Percentiles rank a stretch among this genome's conserved stretches.
Evolutionary conservation across 1,140 invertebrate genomes (phyloP).

Genomic region (Pogonus chalceus): DNA sequence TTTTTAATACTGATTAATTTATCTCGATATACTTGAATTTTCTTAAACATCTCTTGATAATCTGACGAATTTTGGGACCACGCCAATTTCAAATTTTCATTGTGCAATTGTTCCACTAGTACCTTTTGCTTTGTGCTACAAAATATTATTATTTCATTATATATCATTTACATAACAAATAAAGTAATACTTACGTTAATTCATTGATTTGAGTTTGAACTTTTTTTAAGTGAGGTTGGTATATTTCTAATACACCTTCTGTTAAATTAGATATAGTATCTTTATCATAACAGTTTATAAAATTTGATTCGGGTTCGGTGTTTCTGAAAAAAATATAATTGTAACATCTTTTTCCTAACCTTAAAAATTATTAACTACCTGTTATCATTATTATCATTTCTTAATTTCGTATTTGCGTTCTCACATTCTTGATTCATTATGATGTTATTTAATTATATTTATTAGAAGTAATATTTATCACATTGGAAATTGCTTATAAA

Average conservation of each 20-base stretch:
- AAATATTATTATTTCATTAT: not conserved
- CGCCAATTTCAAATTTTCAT: conserved; percentile 23
- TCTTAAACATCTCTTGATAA: conserved; percentile 18
- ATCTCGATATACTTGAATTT: conserved; percentile 16
- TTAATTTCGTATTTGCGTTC: too few species aligned
- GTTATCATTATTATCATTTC: too few species aligned
- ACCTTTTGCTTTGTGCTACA: conserved; percentile 16
- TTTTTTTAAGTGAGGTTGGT: conserved; percentile 8
- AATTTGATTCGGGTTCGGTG: too few species aligned
- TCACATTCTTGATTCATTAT: too few species aligned
- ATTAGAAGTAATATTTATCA: too few species aligned
- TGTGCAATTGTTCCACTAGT: conserved; percentile 19
- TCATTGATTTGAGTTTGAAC: conserved; percentile 10
- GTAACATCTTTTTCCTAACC: too few species aligned
- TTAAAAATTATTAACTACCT: too few species aligned
- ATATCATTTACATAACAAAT: not conserved
- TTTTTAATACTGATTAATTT: conserved; percentile 20
- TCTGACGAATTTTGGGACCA: conserved; percentile 21
- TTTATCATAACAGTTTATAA: not conserved
- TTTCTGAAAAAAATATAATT: too few species aligned
- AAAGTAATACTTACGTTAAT: conserved; percentile 13
- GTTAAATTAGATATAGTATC: conserved; percentile 3
- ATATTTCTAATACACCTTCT: conserved; percentile 1
- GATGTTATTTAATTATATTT: too few species aligned
- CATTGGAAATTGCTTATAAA: too few species aligned